Base-by-base conservation (phyloP, 2,888 invertebrate species). In the Plagodis dolabraria region DNA sequence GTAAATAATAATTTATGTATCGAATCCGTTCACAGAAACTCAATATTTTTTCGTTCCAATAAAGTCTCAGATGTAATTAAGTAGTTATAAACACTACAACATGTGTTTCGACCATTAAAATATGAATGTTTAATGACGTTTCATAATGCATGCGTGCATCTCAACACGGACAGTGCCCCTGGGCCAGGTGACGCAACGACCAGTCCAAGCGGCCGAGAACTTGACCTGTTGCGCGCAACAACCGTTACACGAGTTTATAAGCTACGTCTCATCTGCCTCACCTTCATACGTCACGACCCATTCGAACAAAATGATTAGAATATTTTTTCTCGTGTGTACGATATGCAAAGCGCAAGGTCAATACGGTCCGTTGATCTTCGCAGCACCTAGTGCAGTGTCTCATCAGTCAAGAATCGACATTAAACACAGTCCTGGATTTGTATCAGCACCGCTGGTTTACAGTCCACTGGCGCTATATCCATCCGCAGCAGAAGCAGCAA, bases 381-480 rank as follows among this genome's bases (percentile, higher is more conserved):
- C 88, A 12, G 90, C 93, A 35, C 94, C 94, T 1, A 93, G 93
- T 71, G 89, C 94, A 46, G 93, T 94, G 33, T 93, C 93, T 1
- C 93, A 93, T 74, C 94, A 94, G 75, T 94, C 94, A 52, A 87
- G 93, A 51, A 85, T 93, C 53, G 92, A 94, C 67, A 90, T 94
- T 47, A 81, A 77, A 53, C 85, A 88, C 54, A 74, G 76, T 33
- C 87, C 86, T 34, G 75, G 71, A 0, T 70, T 80, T 38, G 64
- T 87, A 63, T 64, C 82, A 2, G 67, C 77, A 0, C 86, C 87
- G 0, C 57, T 88, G 8, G 69, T 89, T 42, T 90, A 89, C 59
- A 86, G 77, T 58, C 87, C 82, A 36, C 61, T 75, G 22, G 67
- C 76, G 0, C 55, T 84, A 33, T 80, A 77, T 49, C 68, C 76